Evolutionary conservation across 2,888 invertebrate species (phyloP), one percentile per base, ranked within the genome.

Genomic region (Pogonocherus hispidulus): DNA sequence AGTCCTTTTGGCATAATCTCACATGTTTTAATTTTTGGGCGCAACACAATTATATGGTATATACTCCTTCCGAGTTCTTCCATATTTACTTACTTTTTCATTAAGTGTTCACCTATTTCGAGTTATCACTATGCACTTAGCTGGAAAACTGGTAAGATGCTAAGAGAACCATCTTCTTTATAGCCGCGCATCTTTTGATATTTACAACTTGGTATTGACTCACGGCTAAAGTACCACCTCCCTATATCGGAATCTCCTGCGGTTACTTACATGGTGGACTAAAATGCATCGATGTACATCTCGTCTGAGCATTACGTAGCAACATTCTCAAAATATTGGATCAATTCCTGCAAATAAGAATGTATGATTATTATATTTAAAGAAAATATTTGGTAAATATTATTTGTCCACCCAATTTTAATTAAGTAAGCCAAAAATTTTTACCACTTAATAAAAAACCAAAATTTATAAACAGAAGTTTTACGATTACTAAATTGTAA

Each of bases 131-230:
- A 55, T 56, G 66, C 72, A 68, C 68, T 68, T 66, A 68, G 72
- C 70, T 70, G 70, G 62, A 67, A 73, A 73, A 73, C 73, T 73
- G 73, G 67, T 63, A 63, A 69, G 69, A 51, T 65, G 63, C 60
- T 44, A 63, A 63, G 67, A 67, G 69, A 67, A 56, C 63, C 73
- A 71, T 73, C 73, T 73, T 73, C 70, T 73, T 72, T 73, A 73
- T 73, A 73, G 67, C 46, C 71, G 71, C 67, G 67, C 66, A 71
- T 70, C 69, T 71, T 72, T 70, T 70, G 66, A 67, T 66, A 70
- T 70, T 69, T 72, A 60, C 54, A 60, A 68, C 62, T 51, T 51
- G 51, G 54, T 63, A 70, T 72, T 67, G 72, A 72, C 67, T 72
- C 72, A 70, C 57, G 69, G 65, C 60, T 67, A 63, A 52, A 44